Evolutionary conservation across 2,888 invertebrate species (phyloP).

Genomic region (Zaprionus bogoriensis): DNA sequence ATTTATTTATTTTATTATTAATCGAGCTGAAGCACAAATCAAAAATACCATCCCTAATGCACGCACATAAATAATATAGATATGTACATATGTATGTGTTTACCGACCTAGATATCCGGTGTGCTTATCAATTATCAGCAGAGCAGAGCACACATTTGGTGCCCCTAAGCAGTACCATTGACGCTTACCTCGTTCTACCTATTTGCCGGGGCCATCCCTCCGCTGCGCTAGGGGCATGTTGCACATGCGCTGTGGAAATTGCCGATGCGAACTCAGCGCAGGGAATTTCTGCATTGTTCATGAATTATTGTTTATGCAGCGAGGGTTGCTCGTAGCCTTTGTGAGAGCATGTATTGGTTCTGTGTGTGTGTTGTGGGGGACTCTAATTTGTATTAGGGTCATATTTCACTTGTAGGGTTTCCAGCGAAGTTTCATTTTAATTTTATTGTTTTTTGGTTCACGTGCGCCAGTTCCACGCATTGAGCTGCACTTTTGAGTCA

Average conservation of each 20-base stretch:
- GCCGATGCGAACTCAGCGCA: slow-evolving; percentile 17
- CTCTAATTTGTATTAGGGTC: slow-evolving; percentile 79
- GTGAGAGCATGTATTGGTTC: not conserved
- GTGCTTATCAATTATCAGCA: slow-evolving; percentile 39
- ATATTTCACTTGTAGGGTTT: slow-evolving; percentile 82
- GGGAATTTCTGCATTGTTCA: slow-evolving; percentile 34
- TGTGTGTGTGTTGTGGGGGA: slow-evolving; percentile 21
- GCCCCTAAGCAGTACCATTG: not conserved
- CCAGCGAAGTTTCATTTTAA: slow-evolving; percentile 78
- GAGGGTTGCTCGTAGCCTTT: slow-evolving; percentile 53
- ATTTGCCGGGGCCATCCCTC: not conserved
- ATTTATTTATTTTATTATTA: too few relatives aligned
- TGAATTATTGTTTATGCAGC: slow-evolving; percentile 40
- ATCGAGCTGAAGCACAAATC: too few relatives aligned
- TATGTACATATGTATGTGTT: not conserved
- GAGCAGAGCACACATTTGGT: not conserved
- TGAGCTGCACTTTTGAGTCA: slow-evolving; percentile 23
- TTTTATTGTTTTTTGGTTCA: slow-evolving; percentile 64
- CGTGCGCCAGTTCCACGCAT: slow-evolving; percentile 31
- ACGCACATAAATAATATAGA: not conserved
- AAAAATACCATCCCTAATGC: not conserved
- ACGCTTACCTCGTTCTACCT: not conserved
- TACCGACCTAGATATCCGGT: slow-evolving; percentile 41
- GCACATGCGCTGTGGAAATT: slow-evolving; percentile 10
- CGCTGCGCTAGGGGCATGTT: not conserved